Evolutionary conservation across 1,140 invertebrate genomes (phyloP).

Genomic region (Tetramorium simillimum): DNA sequence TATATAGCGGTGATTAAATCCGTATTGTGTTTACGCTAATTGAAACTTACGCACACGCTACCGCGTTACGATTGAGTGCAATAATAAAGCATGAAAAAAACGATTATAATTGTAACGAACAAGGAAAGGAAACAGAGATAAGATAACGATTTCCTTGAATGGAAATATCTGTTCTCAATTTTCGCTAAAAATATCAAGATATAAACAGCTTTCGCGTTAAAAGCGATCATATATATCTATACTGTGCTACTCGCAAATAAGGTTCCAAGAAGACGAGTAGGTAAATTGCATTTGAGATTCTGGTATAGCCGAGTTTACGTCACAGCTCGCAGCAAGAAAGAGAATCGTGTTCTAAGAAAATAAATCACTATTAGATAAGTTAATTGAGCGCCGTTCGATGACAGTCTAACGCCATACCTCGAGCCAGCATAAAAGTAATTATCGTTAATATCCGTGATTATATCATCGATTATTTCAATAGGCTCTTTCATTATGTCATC

Average conservation of each 20-base stretch:
- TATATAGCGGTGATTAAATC: slow-evolving; percentile 9
- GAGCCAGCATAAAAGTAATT: slow-evolving; percentile 42
- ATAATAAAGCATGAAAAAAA: slow-evolving; percentile 25
- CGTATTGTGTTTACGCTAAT: slow-evolving; percentile 33
- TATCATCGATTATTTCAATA: slow-evolving; percentile 60
- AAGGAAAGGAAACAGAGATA: background rate
- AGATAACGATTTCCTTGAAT: background rate
- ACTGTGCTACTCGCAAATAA: background rate
- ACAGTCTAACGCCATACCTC: slow-evolving; percentile 35
- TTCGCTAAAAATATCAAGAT: background rate
- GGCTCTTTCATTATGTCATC: slow-evolving; percentile 58
- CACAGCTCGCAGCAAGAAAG: background rate
- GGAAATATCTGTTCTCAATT: background rate
- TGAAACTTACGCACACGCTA: slow-evolving; percentile 40
- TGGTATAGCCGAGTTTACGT: slow-evolving; percentile 20
- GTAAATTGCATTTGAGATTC: slow-evolving; percentile 27
- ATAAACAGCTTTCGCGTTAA: background rate
- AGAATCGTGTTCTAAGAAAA: slow-evolving; percentile 46
- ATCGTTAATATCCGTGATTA: slow-evolving; percentile 59
- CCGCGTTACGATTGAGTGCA: slow-evolving; percentile 31
- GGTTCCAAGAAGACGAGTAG: background rate
- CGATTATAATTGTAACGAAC: slow-evolving; percentile 21
- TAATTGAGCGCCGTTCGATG: slow-evolving; percentile 43
- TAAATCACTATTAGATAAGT: slow-evolving; percentile 51
- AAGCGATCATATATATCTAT: too few species aligned